Evolutionary conservation across 2,888 invertebrate species (phyloP).

Genomic region (Spodoptera littoralis): DNA sequence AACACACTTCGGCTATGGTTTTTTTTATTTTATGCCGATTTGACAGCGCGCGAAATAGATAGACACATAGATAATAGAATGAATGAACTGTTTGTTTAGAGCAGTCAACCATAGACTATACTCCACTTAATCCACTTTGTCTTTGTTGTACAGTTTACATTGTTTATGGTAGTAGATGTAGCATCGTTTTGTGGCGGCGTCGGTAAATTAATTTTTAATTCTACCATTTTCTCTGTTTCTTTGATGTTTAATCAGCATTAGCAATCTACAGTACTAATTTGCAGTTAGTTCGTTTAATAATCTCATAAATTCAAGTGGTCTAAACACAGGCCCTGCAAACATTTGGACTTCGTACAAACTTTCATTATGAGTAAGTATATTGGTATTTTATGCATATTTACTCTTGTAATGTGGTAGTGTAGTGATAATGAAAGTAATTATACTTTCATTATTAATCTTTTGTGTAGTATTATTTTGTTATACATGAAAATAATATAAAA

Average conservation of each 20-base stretch:
- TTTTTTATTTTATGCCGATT: background rate
- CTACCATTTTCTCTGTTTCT: slow-evolving; percentile 7
- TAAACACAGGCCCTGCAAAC: background rate
- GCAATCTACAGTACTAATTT: background rate
- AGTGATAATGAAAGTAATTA: no score
- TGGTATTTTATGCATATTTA: no score
- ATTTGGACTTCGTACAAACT: slow-evolving; percentile 3
- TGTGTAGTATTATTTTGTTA: no score
- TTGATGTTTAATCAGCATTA: background rate
- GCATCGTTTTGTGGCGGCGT: slow-evolving; percentile 22
- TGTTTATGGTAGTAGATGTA: no score
- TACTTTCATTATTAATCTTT: no score
- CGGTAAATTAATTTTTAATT: slow-evolving; percentile 1
- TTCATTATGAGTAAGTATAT: slow-evolving; percentile 56
- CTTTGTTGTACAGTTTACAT: no score
- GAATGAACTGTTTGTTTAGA: no score
- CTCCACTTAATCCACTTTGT: no score
- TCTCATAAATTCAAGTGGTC: background rate
- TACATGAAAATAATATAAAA: background rate
- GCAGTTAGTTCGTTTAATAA: background rate
- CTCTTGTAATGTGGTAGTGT: no score
- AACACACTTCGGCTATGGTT: background rate
- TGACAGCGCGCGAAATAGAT: slow-evolving; percentile 43
- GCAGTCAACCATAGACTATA: no score
- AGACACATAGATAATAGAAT: background rate